Evolutionary conservation across 2,888 invertebrate genomes (phyloP).

Genomic region (Polydrusus cervinus): DNA sequence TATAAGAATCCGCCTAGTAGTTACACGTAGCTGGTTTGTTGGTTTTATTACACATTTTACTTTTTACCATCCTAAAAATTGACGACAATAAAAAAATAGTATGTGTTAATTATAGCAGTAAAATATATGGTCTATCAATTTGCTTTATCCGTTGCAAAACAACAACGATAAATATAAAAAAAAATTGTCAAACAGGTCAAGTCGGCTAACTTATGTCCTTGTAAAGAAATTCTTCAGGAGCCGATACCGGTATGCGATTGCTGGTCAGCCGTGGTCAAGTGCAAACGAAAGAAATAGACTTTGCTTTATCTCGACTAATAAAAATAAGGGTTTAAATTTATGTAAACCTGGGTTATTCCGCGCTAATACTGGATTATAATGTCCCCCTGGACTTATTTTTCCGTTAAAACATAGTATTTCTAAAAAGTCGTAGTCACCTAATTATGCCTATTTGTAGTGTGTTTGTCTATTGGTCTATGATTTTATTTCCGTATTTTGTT

Average conservation of each 20-base stretch:
- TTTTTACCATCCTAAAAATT: slow-evolving; percentile 10
- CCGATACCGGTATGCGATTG: slow-evolving; percentile 45
- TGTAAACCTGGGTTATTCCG: background rate
- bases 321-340: background rate
- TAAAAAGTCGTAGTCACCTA: too few species aligned
- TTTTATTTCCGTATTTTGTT: too few species aligned
- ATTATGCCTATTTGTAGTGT: too few species aligned
- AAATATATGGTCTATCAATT: background rate
- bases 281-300: slow-evolving; percentile 36
- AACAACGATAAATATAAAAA: background rate
- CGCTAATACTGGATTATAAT: too few species aligned
- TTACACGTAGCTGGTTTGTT: slow-evolving; percentile 27
- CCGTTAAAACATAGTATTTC: too few species aligned
- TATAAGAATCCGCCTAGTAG: slow-evolving; percentile 10
- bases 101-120: background rate
- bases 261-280: slow-evolving; percentile 43
- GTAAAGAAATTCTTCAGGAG: slow-evolving; percentile 47
- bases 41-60: slow-evolving; percentile 19
- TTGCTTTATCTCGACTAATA: background rate
- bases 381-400: too few species aligned
- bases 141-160: background rate
- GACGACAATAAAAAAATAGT: background rate
- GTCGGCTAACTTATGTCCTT: slow-evolving; percentile 49
- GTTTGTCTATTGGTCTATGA: too few species aligned
- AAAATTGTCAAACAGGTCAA: slow-evolving; percentile 43